phyloP scores from a whole-genome alignment of 53 echinoderm and acorn worm genomes.

The Glandiceps talaboti region DNA sequence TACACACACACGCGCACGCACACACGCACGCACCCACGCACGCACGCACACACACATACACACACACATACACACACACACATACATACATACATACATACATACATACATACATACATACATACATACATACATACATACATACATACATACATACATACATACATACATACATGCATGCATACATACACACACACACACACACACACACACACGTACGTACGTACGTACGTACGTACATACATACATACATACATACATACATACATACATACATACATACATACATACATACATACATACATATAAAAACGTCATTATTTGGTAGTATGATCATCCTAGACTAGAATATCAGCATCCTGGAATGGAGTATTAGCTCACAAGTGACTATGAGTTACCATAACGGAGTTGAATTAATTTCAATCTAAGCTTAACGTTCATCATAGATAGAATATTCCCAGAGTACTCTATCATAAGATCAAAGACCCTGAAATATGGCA shows the following conservation, averaged over 20 bases:
- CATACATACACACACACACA: neutral
- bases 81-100: too few relatives aligned
- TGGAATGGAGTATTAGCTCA: too few relatives aligned
- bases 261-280: neutral
- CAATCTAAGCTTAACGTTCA: too few relatives aligned
- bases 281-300: neutral
- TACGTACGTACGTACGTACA: neutral
- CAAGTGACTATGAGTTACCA: too few relatives aligned
- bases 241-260: neutral
- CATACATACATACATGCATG: neutral
- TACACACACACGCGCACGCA: neutral
- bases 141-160: neutral
- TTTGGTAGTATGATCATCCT: too few relatives aligned
- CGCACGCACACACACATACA: neutral
- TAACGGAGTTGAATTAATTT: too few relatives aligned
- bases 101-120: neutral
- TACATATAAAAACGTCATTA: neutral
- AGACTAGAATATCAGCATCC: too few relatives aligned
- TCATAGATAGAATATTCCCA: too few relatives aligned
- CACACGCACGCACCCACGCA: neutral
- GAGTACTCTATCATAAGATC: too few relatives aligned
- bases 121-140: neutral
- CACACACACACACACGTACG: neutral
- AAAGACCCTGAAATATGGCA: too few relatives aligned
- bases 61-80: neutral